Base-by-base conservation (phyloP, 2,888 invertebrate species). In the Macrophya alboannulata region DNA sequence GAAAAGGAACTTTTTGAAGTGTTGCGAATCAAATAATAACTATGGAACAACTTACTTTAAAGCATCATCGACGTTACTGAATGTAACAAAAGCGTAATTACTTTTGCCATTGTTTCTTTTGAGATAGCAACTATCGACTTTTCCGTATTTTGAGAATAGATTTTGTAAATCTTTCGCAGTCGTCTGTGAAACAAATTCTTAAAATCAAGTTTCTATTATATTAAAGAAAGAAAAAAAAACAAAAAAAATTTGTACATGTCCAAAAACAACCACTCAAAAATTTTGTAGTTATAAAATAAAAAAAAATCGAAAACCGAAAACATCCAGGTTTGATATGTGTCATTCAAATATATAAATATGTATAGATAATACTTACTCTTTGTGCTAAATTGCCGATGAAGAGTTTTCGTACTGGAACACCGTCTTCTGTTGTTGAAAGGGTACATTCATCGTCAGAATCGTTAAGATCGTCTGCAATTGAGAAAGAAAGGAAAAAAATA, bases 71-170 rank as follows among this genome's bases (percentile, higher is more conserved):
- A 94, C 94, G 88, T 94, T 93, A 86, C 93, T 94, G 88, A 93
- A 95, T 40, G 95, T 95, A 51, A 95, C 94, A 93, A 95, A 95
- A 6, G 95, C 95, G 92, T 95, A 90, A 94, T 94, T 88, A 94
- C 93, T 88, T 93, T 94, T 86, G 92, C 94, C 89, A 89, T 94
- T 93, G 31, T 94, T 95, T 93, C 95, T 94, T 88, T 94, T 93
- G 72, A 95, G 88, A 94, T 94, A 95, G 88, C 95, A 95, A 88
- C 94, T 94, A 88, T 95, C 95, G 83, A 95, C 94, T 86, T 94
- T 94, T n/a, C 95, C 95, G 91, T 95, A 95, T 45, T 93, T 94
- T 51, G 95, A 94, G 91, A 95, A 95, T n/a, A 95, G 90, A 85
- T 94, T 94, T 89, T 94, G 94, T 17, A 95, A 89, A 88, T 95